A percentile compares a stretch with the other conserved stretches of the same genome.
phyloP scores from a whole-genome alignment of 2,888 invertebrate genomes.

The Dryocosmus kuriphilus region DNA sequence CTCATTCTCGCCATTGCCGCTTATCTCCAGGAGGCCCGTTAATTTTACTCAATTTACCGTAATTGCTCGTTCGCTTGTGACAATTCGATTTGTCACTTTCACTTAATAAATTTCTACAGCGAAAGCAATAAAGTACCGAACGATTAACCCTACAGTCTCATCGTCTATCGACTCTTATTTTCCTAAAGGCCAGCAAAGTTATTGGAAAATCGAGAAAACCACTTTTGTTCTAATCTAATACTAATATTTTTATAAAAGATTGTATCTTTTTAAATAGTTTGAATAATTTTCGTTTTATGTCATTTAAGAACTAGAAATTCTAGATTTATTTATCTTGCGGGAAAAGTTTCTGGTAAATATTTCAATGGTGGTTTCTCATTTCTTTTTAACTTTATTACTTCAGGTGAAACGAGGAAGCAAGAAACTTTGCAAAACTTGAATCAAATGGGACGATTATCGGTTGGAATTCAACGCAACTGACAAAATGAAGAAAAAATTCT shows the following conservation, averaged over 20 bases:
- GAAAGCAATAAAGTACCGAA: conserved; percentile 40
- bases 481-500: background rate
- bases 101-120: conserved; percentile 31
- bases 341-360: background rate
- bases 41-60: conserved; percentile 52
- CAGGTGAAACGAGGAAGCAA: background rate
- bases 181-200: background rate
- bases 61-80: conserved; percentile 52
- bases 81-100: conserved; percentile 51
- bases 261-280: background rate
- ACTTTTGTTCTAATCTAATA: background rate
- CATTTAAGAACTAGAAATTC: background rate
- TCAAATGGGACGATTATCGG: background rate
- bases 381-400: background rate
- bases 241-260: background rate
- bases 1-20: conserved; percentile 47
- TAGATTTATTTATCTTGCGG: too few relatives aligned
- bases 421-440: background rate
- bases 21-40: conserved; percentile 53
- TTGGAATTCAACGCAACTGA: background rate
- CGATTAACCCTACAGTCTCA: conserved; percentile 25
- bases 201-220: background rate
- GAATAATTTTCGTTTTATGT: background rate
- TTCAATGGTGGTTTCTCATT: background rate
- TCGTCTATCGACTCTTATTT: conserved; percentile 24